Evolutionary conservation across 2,888 invertebrate species (phyloP).

Genomic region (Eristalinus aeneus): DNA sequence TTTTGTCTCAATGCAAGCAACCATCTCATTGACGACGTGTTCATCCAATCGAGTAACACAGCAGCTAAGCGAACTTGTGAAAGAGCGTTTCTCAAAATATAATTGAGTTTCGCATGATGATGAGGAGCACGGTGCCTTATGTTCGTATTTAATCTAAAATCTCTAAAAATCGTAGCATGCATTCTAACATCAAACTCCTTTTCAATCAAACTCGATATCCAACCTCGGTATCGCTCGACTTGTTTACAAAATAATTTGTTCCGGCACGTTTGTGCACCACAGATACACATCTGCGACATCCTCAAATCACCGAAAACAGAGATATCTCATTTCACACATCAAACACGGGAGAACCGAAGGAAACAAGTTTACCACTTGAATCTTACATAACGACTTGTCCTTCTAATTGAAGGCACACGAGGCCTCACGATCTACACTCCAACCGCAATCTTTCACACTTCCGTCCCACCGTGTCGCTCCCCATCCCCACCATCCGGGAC

Average conservation of each 20-base stretch:
- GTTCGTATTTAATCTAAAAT: no score
- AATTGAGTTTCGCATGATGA: no score
- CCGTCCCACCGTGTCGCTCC: not conserved
- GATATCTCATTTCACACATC: slow-evolving; percentile 42
- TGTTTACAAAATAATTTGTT: not conserved
- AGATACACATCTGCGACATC: not conserved
- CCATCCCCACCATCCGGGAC: not conserved
- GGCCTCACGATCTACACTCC: not conserved
- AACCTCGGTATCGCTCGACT: not conserved
- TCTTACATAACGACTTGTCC: slow-evolving; percentile 32
- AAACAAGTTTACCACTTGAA: slow-evolving; percentile 29
- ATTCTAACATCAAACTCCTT: not conserved
- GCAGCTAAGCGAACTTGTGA: no score
- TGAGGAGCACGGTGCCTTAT: no score
- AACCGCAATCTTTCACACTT: not conserved
- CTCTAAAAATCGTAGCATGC: not conserved
- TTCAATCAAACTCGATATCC: not conserved
- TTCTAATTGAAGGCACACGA: slow-evolving; percentile 36
- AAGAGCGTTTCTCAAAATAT: no score
- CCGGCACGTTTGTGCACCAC: not conserved
- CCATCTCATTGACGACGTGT: no score
- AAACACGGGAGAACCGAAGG: slow-evolving; percentile 32
- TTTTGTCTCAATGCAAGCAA: no score
- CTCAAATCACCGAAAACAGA: not conserved
- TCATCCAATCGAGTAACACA: no score